Conservation (phyloP, 2,888 invertebrate species). For the Minunthozetes semirufus region DNA sequence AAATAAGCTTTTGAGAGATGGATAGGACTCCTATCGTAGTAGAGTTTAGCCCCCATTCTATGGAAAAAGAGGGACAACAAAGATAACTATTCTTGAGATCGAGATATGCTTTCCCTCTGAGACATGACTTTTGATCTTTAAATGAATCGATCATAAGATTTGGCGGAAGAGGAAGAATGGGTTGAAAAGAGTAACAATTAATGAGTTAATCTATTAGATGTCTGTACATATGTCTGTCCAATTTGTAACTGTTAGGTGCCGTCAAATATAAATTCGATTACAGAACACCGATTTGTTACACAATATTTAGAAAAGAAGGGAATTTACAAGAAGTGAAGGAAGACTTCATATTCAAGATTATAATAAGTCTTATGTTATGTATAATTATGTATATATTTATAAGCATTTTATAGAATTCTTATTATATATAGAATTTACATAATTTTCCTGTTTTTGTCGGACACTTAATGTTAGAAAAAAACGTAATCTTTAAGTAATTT, state of each 20-base stretch:
- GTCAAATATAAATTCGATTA: not conserved
- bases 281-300: not conserved
- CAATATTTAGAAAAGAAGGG: constrained; percentile 16
- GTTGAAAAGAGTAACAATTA: not conserved
- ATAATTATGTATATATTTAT: not conserved
- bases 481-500: not conserved
- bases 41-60: too few relatives aligned
- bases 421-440: not conserved
- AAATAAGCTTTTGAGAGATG: too few relatives aligned
- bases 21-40: too few relatives aligned
- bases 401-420: not conserved
- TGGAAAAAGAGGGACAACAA: too few relatives aligned
- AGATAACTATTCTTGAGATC: not conserved
- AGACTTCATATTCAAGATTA: not conserved
- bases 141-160: too few relatives aligned
- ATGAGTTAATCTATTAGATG: not conserved
- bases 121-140: too few relatives aligned
- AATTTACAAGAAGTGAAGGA: constrained; percentile 15
- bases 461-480: not conserved
- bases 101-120: too few relatives aligned
- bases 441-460: not conserved
- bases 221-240: not conserved
- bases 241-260: not conserved
- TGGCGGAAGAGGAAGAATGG: not conserved
- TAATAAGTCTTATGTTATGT: not conserved